Percentiles rank a stretch among this genome's conserved stretches.
Evolutionary conservation across 2,888 invertebrate genomes (phyloP).

Genomic region (Allygus modestus): DNA sequence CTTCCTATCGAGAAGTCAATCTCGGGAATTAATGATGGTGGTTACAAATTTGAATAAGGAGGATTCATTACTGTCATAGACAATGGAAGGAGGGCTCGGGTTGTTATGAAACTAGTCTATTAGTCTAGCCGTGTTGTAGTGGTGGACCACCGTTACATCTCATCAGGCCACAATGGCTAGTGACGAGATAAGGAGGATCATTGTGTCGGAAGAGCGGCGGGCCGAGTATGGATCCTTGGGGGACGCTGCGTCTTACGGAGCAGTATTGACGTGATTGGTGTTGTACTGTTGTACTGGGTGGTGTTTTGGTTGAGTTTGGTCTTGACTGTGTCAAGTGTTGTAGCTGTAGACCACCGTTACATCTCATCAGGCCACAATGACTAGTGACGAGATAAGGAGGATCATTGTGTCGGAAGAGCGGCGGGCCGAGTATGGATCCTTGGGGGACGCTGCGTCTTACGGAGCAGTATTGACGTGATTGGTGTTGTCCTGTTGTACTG

Average conservation of each 20-base stretch:
- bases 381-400: too few species aligned
- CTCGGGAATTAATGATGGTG: constrained; percentile 8
- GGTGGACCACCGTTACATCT: constrained; percentile 38
- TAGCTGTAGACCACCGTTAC: too few species aligned
- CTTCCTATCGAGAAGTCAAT: neutral
- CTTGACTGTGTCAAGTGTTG: too few species aligned
- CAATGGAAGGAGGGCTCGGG: neutral
- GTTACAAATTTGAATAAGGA: neutral
- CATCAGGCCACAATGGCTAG: constrained; percentile 31
- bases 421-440: too few species aligned
- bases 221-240: neutral
- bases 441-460: too few species aligned
- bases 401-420: too few species aligned
- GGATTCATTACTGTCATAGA: neutral
- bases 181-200: constrained; percentile 28
- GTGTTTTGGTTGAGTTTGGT: too few species aligned
- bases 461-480: too few species aligned
- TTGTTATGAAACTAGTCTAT: neutral
- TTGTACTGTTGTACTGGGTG: too few species aligned
- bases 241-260: neutral
- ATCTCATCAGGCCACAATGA: too few species aligned
- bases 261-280: neutral
- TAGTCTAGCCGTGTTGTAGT: constrained; percentile 3
- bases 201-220: neutral
- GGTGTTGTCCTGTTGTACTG: too few species aligned